Conservation (phyloP, 1,140 invertebrate genomes). For the Drosophila lini region DNA sequence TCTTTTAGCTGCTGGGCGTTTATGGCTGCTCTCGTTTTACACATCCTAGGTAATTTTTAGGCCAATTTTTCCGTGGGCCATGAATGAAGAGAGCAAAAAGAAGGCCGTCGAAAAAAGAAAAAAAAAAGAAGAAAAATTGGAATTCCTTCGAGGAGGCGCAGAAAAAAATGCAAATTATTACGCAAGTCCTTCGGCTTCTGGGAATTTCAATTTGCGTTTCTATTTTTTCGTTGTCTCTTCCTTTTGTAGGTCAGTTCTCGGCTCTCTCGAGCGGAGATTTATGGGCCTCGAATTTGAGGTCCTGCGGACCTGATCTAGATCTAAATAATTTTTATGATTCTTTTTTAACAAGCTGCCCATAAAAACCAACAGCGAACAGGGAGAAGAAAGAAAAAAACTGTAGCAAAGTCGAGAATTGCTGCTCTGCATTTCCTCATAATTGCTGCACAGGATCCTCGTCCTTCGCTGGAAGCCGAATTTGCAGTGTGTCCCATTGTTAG, state of each 20-base stretch:
- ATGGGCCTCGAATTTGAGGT: conserved; percentile 40
- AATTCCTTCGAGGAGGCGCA: conserved; percentile 24
- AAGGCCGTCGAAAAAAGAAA: background rate
- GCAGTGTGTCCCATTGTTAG: conserved; percentile 42
- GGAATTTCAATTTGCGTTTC: conserved; percentile 40
- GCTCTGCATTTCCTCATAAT: conserved; percentile 59
- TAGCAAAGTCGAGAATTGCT: conserved; percentile 30
- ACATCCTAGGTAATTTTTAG: conserved; percentile 77
- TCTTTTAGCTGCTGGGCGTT: conserved; percentile 32
- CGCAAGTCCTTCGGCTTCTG: conserved; percentile 64
- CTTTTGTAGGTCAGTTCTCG: conserved; percentile 53
- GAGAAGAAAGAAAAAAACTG: conserved; percentile 45
- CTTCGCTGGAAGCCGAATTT: conserved; percentile 37
- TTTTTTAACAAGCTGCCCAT: conserved; percentile 72
- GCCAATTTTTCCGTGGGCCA: conserved; percentile 61
- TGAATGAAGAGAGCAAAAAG: conserved; percentile 60
- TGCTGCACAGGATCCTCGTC: conserved; percentile 39
- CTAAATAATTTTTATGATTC: conserved; percentile 77
- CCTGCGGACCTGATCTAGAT: conserved; percentile 72
- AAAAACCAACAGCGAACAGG: conserved; percentile 47
- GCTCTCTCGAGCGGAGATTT: conserved; percentile 34
- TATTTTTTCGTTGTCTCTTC: conserved; percentile 23
- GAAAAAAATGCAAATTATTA: conserved; percentile 76
- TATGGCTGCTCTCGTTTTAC: conserved; percentile 73
- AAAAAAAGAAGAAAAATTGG: conserved; percentile 23